phyloP scores from a whole-genome alignment of 2,113 vertebrate species.

The Excalfactoria chinensis region DNA sequence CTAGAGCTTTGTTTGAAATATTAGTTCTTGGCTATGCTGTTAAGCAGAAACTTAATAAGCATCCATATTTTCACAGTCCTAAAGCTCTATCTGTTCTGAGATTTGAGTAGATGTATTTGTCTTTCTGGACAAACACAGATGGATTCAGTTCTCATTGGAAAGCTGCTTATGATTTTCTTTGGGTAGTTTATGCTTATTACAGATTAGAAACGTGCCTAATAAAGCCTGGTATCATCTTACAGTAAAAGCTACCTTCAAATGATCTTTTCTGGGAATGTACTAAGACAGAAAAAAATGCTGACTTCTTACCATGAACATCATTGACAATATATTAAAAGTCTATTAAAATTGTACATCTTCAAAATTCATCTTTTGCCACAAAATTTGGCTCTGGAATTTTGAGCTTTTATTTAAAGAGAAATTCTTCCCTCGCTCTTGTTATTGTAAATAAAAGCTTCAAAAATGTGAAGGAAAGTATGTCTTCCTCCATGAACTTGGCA shows the following conservation, averaged over 20 bases:
- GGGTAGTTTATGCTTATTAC: background rate
- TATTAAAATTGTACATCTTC: background rate
- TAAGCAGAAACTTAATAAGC: conserved; percentile 44
- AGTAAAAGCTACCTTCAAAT: background rate
- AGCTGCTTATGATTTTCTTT: background rate
- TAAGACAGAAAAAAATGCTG: background rate
- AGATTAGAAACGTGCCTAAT: background rate
- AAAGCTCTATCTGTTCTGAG: background rate
- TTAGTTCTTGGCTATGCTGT: conserved; percentile 19
- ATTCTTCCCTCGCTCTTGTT: background rate
- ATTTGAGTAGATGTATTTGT: background rate
- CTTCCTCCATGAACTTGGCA: background rate
- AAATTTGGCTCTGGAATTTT: background rate
- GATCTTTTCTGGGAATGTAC: background rate
- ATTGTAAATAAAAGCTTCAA: background rate
- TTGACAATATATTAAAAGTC: background rate
- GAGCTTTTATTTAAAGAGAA: conserved; percentile 2
- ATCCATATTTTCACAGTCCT: conserved; percentile 37
- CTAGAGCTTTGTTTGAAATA: conserved; percentile 28
- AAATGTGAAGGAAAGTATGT: background rate
- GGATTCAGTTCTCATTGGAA: background rate
- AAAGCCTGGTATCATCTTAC: background rate
- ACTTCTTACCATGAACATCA: background rate
- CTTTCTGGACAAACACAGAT: background rate
- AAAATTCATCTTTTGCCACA: background rate